Conservation (phyloP, 2,888 invertebrate species). For the Hofmannophila pseudospretella region DNA sequence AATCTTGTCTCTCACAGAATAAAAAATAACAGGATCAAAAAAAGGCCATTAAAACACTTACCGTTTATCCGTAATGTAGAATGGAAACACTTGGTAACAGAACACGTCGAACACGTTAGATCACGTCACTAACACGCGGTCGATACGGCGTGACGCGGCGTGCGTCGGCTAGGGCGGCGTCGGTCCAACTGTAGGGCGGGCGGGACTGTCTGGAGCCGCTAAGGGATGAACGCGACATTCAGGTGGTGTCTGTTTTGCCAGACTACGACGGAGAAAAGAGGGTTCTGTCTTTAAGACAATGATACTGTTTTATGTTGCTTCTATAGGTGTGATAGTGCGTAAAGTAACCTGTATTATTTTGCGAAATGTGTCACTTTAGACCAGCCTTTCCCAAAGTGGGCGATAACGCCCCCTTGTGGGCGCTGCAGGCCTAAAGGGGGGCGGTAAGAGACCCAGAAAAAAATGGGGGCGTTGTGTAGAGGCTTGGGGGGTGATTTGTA, state of each 20-base stretch:
- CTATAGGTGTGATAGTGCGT: no score
- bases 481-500: no score
- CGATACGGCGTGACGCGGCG: slow-evolving; percentile 37
- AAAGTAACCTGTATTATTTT: no score
- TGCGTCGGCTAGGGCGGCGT: slow-evolving; percentile 42
- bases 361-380: no score
- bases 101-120: slow-evolving; percentile 19
- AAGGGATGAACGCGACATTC: not conserved
- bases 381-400: no score
- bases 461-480: no score
- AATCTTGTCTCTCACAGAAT: not conserved
- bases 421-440: no score
- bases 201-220: not conserved
- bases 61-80: not conserved
- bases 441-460: no score
- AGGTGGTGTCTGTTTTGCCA: not conserved
- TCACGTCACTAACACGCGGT: slow-evolving; percentile 43
- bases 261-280: no score
- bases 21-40: not conserved
- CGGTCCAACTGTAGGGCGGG: slow-evolving; percentile 4
- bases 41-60: not conserved
- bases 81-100: not conserved
- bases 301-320: no score
- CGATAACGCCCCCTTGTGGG: no score
- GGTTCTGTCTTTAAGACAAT: no score